Conservation (phyloP, 2,888 invertebrate species). For the Himalopsyche tibetana region DNA sequence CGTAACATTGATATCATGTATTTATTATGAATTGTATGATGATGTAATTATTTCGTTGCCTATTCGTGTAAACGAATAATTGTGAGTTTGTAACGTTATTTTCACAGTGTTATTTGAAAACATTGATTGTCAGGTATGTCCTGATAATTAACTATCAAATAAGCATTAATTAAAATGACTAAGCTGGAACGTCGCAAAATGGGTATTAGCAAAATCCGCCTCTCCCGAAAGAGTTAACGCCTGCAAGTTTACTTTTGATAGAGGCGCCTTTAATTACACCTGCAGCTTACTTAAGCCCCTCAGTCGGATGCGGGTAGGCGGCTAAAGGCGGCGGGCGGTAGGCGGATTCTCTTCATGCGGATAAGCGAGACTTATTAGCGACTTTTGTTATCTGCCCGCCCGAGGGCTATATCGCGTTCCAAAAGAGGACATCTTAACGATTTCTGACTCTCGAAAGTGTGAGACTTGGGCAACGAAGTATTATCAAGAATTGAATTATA, state of each 20-base stretch:
- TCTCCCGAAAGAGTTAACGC: conserved; percentile 22
- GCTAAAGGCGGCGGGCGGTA: conserved; percentile 9
- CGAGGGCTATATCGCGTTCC: conserved; percentile 42
- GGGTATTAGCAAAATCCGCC: too few species aligned
- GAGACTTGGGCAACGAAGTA: background rate
- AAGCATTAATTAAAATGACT: too few species aligned
- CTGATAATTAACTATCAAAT: too few species aligned
- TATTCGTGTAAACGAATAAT: too few species aligned
- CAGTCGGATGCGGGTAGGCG: conserved; percentile 33
- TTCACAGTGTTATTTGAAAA: too few species aligned
- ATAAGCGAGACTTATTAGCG: conserved; percentile 65
- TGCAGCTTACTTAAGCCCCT: conserved; percentile 26
- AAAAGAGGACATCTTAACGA: conserved; percentile 37
- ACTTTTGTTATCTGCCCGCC: conserved; percentile 62
- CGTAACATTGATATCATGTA: too few species aligned
- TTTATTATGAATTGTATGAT: too few species aligned
- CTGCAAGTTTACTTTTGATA: conserved; percentile 20
- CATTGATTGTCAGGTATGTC: too few species aligned
- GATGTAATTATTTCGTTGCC: too few species aligned
- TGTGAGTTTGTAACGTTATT: too few species aligned
- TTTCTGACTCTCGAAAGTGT: conserved; percentile 31
- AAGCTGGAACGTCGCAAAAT: too few species aligned
- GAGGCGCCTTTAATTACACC: conserved; percentile 36
- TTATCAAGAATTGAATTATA: background rate
- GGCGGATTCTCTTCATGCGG: conserved; percentile 49